Evolutionary conservation across 2,888 invertebrate species (phyloP).

Genomic region (Pterobdella sp.): DNA sequence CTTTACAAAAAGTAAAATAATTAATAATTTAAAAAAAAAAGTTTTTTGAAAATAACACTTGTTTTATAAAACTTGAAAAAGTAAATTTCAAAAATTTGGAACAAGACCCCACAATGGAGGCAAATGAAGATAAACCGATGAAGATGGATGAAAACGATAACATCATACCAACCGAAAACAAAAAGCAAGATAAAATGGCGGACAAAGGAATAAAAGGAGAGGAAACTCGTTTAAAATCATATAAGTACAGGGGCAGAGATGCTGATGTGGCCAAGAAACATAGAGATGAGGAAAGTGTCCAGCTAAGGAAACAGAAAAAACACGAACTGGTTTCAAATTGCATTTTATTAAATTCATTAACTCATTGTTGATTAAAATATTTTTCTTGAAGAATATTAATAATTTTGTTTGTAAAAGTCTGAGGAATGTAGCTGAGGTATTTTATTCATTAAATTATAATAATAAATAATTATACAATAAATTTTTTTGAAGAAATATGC

Average conservation of each 20-base stretch:
- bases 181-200: too few species aligned
- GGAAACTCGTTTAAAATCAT: constrained; percentile 61
- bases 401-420: neutral
- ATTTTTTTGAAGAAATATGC: neutral
- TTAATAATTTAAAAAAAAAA: too few species aligned
- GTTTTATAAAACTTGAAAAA: too few species aligned
- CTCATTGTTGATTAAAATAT: neutral
- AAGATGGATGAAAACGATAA: too few species aligned
- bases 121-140: too few species aligned
- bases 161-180: too few species aligned
- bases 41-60: too few species aligned
- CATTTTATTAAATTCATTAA: neutral
- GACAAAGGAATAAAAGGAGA: too few species aligned
- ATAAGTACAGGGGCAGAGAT: constrained; percentile 76
- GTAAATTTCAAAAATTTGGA: too few species aligned
- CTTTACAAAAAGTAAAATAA: too few species aligned
- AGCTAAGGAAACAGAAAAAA: constrained; percentile 84
- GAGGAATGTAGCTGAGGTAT: too few species aligned
- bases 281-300: constrained; percentile 90
- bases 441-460: neutral
- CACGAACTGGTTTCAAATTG: constrained; percentile 66
- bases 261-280: constrained; percentile 82
- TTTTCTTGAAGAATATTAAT: neutral
- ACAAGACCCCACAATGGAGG: too few species aligned
- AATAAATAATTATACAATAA: constrained; percentile 12